Evolutionary conservation across 2,797 vertebrate species (phyloP).

Genomic region (Ptychadena robeensis): DNA sequence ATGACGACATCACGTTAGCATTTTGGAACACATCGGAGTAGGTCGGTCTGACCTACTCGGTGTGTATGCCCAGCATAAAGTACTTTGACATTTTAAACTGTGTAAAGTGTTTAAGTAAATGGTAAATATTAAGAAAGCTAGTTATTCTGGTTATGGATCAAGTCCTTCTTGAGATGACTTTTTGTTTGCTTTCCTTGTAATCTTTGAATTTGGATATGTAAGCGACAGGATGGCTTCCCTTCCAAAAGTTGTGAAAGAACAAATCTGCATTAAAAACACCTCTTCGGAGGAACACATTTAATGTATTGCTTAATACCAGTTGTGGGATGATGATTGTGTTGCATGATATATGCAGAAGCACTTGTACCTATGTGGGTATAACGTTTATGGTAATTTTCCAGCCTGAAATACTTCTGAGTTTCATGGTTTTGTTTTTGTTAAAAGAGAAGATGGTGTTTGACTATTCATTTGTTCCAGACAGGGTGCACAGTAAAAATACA

Average conservation of each 20-base stretch:
- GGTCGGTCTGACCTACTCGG: no score
- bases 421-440: not conserved
- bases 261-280: not conserved
- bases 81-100: conserved; percentile 21
- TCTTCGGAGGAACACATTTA: no score
- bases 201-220: conserved; percentile 2
- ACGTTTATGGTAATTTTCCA: not conserved
- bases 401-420: not conserved
- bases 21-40: no score
- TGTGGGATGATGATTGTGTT: no score
- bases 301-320: not conserved
- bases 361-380: not conserved
- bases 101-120: not conserved
- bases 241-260: not conserved
- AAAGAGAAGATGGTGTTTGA: not conserved
- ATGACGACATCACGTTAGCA: no score
- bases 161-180: not conserved
- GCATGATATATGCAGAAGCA: no score
- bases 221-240: not conserved
- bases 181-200: conserved; percentile 45
- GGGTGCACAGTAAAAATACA: not conserved
- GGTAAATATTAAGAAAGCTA: conserved; percentile 29
- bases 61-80: no score
- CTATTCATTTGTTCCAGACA: conserved; percentile 10
- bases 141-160: conserved; percentile 42